Evolutionary conservation across 1,140 invertebrate genomes (phyloP).

Genomic region (Platyura marginata): DNA sequence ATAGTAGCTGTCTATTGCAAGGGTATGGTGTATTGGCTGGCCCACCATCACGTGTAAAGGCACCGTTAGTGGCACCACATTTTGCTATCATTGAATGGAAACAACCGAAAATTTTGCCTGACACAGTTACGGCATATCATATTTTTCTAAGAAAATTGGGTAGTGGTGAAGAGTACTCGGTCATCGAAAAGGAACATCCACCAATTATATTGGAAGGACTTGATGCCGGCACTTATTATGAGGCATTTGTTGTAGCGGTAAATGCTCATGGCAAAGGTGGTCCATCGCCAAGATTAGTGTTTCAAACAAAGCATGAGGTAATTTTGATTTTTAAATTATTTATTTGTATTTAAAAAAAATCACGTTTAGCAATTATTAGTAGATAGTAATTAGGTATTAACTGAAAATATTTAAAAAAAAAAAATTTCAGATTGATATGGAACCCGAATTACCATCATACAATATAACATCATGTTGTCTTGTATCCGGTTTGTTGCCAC

Average conservation of each 20-base stretch:
- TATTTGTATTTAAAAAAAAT: no score
- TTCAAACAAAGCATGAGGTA: constrained; percentile 46
- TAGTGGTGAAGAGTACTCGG: constrained; percentile 29
- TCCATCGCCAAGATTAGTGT: constrained; percentile 51
- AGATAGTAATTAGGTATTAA: no score
- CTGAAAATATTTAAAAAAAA: no score
- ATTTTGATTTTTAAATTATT: no score
- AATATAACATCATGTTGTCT: constrained; percentile 64
- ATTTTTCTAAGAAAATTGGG: constrained; percentile 39
- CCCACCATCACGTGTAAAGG: constrained; percentile 40
- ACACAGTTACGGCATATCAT: constrained; percentile 52
- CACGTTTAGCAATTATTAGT: no score
- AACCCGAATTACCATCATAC: constrained; percentile 27
- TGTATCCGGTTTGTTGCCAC: constrained; percentile 41
- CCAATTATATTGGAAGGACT: constrained; percentile 58
- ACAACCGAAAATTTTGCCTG: constrained; percentile 41
- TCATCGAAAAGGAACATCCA: constrained; percentile 35
- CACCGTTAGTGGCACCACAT: constrained; percentile 49
- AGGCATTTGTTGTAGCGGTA: constrained; percentile 62
- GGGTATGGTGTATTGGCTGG: constrained; percentile 64
- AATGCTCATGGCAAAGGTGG: constrained; percentile 61
- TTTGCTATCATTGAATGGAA: constrained; percentile 66
- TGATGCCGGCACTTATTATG: constrained; percentile 52
- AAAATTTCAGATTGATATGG: constrained; percentile 2
- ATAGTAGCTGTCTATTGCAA: constrained; percentile 60